Conservation (phyloP, 2,888 invertebrate genomes). For the Lasioglossum figueresi region DNA sequence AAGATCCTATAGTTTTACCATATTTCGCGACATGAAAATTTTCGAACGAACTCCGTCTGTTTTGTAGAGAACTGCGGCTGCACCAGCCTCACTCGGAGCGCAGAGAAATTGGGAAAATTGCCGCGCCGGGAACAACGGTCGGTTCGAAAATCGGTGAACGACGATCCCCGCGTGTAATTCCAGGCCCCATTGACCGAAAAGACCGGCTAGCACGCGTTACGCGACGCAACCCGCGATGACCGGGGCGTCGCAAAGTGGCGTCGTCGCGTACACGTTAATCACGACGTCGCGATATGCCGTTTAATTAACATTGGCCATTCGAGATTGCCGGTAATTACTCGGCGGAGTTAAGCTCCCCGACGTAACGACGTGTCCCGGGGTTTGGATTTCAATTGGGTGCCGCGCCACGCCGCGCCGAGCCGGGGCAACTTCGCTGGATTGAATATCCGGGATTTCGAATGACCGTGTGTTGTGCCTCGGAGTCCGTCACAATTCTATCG, state of each 20-base stretch:
- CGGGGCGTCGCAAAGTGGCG: neutral
- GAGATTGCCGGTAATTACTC: conserved; percentile 19
- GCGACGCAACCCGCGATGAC: too few relatives aligned
- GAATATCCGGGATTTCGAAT: conserved; percentile 22
- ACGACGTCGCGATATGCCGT: conserved; percentile 20
- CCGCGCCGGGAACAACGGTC: neutral
- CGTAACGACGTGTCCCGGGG: conserved; percentile 14
- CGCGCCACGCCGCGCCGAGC: too few relatives aligned
- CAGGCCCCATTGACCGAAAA: conserved; percentile 12
- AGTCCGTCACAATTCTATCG: neutral
- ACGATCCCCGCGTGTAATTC: neutral
- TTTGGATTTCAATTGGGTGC: conserved; percentile 26
- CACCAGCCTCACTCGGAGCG: neutral
- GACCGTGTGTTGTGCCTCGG: neutral
- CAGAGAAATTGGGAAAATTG: neutral
- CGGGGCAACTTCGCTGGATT: conserved; percentile 7
- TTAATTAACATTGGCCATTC: conserved; percentile 26
- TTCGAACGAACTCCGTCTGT: too few relatives aligned
- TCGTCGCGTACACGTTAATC: conserved; percentile 17
- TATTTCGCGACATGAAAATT: too few relatives aligned
- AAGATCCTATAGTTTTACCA: too few relatives aligned
- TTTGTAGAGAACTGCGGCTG: neutral
- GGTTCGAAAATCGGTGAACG: neutral
- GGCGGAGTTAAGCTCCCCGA: conserved; percentile 10
- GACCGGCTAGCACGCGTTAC: neutral